Evolutionary conservation across 2,797 vertebrate genomes (phyloP).

Genomic region (Characodon lateralis): DNA sequence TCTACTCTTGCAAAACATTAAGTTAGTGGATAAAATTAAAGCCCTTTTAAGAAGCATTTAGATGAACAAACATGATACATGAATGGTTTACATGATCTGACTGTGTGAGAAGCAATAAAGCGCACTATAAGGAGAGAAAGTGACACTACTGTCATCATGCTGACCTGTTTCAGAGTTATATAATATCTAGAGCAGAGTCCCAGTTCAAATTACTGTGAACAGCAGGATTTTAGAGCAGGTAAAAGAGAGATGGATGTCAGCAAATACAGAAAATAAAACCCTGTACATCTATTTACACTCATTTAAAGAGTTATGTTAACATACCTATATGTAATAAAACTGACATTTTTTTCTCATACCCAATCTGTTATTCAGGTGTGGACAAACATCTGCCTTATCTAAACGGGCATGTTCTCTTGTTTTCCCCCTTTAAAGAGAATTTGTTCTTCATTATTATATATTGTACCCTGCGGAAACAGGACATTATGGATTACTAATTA

Average conservation of each 20-base stretch:
- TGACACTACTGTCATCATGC: neutral
- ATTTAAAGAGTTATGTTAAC: neutral
- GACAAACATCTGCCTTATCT: too few relatives aligned
- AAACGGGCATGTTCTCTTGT: too few relatives aligned
- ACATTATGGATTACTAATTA: too few relatives aligned
- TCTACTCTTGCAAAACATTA: too few relatives aligned
- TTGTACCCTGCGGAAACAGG: too few relatives aligned
- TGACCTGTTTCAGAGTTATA: slow-evolving; percentile 55
- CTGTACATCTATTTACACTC: neutral
- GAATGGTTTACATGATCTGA: neutral
- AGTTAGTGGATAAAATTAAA: neutral
- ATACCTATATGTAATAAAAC: neutral
- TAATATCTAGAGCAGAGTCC: slow-evolving; percentile 45
- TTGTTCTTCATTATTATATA: too few relatives aligned
- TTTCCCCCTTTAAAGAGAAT: too few relatives aligned
- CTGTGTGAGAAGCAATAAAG: neutral
- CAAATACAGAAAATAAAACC: neutral
- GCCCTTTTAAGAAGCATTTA: neutral
- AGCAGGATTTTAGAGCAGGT: slow-evolving; percentile 5
- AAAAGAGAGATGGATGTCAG: slow-evolving; percentile 27
- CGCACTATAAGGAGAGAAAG: neutral
- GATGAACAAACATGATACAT: neutral
- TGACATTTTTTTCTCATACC: neutral
- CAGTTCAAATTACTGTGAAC: slow-evolving; percentile 22
- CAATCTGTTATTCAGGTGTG: neutral